Evolutionary conservation across 2,797 vertebrate genomes (phyloP), one percentile per base, ranked within the genome.

Genomic region (Eremophila alpestris): DNA sequence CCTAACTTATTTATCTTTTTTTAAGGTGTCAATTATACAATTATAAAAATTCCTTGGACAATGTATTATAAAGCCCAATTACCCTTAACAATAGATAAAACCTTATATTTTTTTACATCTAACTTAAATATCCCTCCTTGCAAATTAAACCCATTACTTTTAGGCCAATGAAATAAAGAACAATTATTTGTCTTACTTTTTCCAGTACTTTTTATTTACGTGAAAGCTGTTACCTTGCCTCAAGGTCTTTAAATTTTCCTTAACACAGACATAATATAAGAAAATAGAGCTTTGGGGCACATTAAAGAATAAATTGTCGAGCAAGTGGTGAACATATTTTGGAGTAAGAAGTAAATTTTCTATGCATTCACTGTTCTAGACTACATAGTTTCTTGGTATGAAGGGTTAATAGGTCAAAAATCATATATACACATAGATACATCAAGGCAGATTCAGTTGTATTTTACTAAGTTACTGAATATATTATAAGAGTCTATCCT

Each of bases 101-200:
- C 10, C 8, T 76, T 63, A 41, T 8, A 1, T 55, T 77, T 70
- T 64, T 62, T 85, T 27, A 71, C 10, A 12, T 48, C 16, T 67
- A 48, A 60, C 29, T 70, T 82, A 90, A 82, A 59, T 79, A 87
- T 55, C 40, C n/a, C n/a, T 84, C 12, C 22, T 92, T 79, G 40
- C n/a, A 94, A 95, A 89, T 82, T 69, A 87, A 89, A 14, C 11
- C 27, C 19, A 82, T 73, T 90, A 68, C 3, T 89, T 92, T 69
- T 73, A 40, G 40, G 24, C 6, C 63, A 73, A 22, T 21, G 8
- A 16, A 89, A 87, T 73, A 73, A 75, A 87, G 36, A 54, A 64
- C 19, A n/a, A 51, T 65, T 90, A 88, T 70, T 75, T 73, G 30
- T 58, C 55, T 71, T 88, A 49, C 21, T 49, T 76, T 68, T 90